These are phyloP conservation scores for Marronus borbonicus DNA, from an alignment of 2,888 invertebrate genomes.

Conservation along the genomic window DNA sequence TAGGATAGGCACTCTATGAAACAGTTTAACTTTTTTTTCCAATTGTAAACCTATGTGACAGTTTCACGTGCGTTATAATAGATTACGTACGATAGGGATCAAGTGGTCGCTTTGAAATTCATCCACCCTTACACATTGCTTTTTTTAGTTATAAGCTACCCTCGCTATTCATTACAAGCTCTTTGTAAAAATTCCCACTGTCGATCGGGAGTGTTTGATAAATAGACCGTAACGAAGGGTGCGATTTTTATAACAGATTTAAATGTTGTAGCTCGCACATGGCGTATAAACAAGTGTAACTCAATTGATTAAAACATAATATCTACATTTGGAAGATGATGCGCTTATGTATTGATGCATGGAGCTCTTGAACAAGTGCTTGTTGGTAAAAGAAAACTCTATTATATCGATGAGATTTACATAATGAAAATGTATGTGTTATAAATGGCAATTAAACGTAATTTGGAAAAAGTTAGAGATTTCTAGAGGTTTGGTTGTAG, in stretches of 20 bases:
- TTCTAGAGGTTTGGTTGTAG: too few relatives aligned
- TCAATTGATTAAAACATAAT: slow-evolving; percentile 40
- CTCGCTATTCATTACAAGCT: slow-evolving; percentile 40
- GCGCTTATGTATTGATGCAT: not conserved
- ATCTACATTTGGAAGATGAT: slow-evolving; percentile 15
- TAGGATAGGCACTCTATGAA: too few relatives aligned
- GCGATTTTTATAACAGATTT: slow-evolving; percentile 47
- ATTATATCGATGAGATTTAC: too few relatives aligned
- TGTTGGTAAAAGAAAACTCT: not conserved
- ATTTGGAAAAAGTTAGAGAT: too few relatives aligned
- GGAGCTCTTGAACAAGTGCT: slow-evolving; percentile 16
- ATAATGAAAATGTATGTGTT: too few relatives aligned
- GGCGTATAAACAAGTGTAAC: slow-evolving; percentile 20
- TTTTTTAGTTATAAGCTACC: slow-evolving; percentile 46
- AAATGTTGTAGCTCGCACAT: slow-evolving; percentile 25
- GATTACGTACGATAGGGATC: slow-evolving; percentile 30
- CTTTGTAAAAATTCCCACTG: slow-evolving; percentile 40
- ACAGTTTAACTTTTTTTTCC: too few relatives aligned
- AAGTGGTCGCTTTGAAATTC: slow-evolving; percentile 34
- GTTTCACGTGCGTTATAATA: slow-evolving; percentile 17
- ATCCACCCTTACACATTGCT: slow-evolving; percentile 6
- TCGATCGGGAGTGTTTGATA: slow-evolving; percentile 17
- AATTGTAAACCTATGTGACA: not conserved
- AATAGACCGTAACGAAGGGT: slow-evolving; percentile 49
- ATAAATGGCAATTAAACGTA: too few relatives aligned